phyloP scores from a whole-genome alignment of 2,113 vertebrate species.

The Caretta caretta region DNA sequence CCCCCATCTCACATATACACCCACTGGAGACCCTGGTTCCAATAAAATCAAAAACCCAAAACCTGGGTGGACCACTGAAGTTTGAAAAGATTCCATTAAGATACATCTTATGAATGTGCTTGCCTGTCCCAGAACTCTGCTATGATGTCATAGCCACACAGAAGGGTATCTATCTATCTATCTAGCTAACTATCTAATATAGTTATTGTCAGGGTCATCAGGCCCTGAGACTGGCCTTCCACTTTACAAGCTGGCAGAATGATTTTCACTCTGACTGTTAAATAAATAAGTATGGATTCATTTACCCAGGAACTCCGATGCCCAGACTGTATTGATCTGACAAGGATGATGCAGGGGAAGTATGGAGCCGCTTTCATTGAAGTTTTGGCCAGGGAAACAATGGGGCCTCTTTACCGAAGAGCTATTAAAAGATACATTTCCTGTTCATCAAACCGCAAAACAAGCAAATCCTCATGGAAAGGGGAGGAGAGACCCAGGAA shows the following conservation, averaged over 20 bases:
- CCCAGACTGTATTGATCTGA: constrained; percentile 61
- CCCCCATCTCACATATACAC: not conserved
- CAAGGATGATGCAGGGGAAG: not conserved
- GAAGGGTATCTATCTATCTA: not conserved
- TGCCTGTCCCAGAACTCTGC: not conserved
- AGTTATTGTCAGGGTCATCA: not conserved
- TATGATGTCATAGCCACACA: not conserved
- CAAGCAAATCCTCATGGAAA: not conserved
- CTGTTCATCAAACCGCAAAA: not conserved
- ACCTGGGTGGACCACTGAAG: not conserved
- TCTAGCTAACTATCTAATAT: not conserved
- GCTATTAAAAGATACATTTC: constrained; percentile 5
- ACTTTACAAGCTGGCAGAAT: not conserved
- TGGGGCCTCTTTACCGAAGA: not conserved
- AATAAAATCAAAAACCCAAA: not conserved
- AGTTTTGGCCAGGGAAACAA: constrained; percentile 28
- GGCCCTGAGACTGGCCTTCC: not conserved
- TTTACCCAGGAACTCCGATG: not conserved
- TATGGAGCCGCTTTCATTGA: not conserved
- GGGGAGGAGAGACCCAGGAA: not conserved
- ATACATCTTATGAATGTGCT: not conserved
- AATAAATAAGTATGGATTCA: constrained; percentile 59
- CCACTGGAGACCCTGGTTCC: not conserved
- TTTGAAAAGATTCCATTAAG: not conserved
- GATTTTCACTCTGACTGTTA: constrained; percentile 43